Evolutionary conservation across 2,888 invertebrate genomes (phyloP).

Genomic region (Epiblema foenella): DNA sequence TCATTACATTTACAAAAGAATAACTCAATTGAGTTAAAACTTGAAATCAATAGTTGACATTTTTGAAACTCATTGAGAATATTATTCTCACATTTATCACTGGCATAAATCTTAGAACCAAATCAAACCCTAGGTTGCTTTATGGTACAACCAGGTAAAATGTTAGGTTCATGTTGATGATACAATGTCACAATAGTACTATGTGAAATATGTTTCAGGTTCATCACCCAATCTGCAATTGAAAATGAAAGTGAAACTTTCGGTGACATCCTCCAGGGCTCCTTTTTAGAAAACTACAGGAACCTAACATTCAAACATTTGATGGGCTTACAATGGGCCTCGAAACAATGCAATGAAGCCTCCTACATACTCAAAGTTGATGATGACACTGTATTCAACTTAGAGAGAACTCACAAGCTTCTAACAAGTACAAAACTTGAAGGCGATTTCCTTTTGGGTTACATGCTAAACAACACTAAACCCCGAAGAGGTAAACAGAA

Average conservation of each 20-base stretch:
- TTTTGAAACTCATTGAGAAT: too few relatives aligned
- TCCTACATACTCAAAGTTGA: conserved; percentile 91
- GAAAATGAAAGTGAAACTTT: conserved; percentile 86
- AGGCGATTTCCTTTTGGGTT: conserved; percentile 84
- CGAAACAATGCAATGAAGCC: conserved; percentile 84
- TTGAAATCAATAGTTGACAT: too few relatives aligned
- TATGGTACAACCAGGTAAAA: too few relatives aligned
- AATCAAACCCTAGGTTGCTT: too few relatives aligned
- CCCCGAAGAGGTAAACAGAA: conserved; percentile 88
- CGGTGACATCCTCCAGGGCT: conserved; percentile 90
- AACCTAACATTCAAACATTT: conserved; percentile 93
- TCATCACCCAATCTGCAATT: conserved; percentile 83
- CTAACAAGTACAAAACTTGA: conserved; percentile 52
- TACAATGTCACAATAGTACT: too few relatives aligned
- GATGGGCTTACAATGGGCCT: conserved; percentile 92
- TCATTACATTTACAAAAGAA: too few relatives aligned
- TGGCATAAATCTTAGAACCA: too few relatives aligned
- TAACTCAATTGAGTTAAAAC: too few relatives aligned
- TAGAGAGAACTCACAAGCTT: conserved; percentile 77
- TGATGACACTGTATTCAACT: conserved; percentile 91
- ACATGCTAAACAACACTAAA: conserved; percentile 86
- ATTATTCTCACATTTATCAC: too few relatives aligned
- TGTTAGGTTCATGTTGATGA: too few relatives aligned
- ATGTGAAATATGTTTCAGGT: conserved; percentile 57
- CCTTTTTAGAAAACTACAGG: conserved; percentile 90